phyloP scores from a whole-genome alignment of 2,797 vertebrate species.

The Acipenser transmontanus region DNA sequence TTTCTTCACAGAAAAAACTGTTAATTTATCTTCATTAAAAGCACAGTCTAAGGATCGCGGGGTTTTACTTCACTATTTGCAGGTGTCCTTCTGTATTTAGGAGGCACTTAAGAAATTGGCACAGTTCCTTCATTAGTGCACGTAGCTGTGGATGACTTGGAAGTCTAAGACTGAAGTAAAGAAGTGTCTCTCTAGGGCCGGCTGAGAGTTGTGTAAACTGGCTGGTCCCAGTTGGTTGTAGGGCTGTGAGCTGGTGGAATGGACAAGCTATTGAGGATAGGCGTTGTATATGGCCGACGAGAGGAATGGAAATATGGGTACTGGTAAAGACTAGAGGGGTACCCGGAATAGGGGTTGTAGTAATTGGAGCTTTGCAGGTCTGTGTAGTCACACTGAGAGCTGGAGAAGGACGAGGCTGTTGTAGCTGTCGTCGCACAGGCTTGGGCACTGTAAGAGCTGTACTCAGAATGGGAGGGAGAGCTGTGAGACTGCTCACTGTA shows the following conservation, averaged over 20 bases:
- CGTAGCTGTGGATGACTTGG: conserved; percentile 38
- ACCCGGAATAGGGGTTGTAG: conserved; percentile 84
- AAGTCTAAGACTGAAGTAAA: conserved; percentile 7
- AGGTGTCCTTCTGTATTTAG: conserved; percentile 53
- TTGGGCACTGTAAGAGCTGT: conserved; percentile 71
- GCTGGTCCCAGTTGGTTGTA: conserved; percentile 86
- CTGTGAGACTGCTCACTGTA: conserved; percentile 79
- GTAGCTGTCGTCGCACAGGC: conserved; percentile 65
- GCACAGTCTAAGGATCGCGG: conserved; percentile 34
- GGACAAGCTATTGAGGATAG: conserved; percentile 83
- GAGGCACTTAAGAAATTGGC: conserved; percentile 74
- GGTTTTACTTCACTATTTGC: conserved; percentile 17
- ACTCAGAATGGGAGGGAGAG: conserved; percentile 78
- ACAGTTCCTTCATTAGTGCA: conserved; percentile 59
- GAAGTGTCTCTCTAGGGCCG: conserved; percentile 56
- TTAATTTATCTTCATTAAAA: conserved; percentile 14
- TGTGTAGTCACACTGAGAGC: conserved; percentile 89
- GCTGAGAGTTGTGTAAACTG: conserved; percentile 90
- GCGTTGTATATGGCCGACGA: conserved; percentile 78
- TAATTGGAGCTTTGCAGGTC: conserved; percentile 91
- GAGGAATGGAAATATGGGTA: conserved; percentile 93
- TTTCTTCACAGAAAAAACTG: conserved; percentile 4
- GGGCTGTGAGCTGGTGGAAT: conserved; percentile 88
- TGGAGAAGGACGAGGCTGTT: conserved; percentile 67
- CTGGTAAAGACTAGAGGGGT: conserved; percentile 87